These are phyloP conservation scores for Drosophila nr. fundita DNA, from an alignment of 2,888 invertebrate species.

Conservation along the genomic window DNA sequence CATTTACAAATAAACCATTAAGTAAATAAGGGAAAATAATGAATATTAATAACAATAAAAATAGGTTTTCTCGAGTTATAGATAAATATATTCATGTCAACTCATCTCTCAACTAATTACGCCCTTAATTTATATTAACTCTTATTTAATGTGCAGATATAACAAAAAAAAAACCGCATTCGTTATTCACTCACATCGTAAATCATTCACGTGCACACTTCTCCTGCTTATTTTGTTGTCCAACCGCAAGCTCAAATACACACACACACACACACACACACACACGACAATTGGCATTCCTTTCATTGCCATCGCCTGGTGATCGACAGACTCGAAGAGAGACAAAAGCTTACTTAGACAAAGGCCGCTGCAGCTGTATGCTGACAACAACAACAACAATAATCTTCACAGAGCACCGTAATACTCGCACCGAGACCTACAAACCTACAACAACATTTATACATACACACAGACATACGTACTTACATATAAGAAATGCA, in stretches of 20 bases:
- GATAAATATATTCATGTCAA: not conserved
- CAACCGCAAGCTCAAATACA: constrained; percentile 2
- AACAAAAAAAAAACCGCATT: not conserved
- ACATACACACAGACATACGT: constrained; percentile 8
- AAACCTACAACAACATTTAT: constrained; percentile 65
- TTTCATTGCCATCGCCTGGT: constrained; percentile 44
- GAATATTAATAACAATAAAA: not conserved
- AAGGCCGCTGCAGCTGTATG: constrained; percentile 46
- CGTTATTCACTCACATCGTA: constrained; percentile 1
- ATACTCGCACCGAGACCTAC: constrained; percentile 65
- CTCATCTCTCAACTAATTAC: not conserved
- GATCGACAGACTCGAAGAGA: constrained; percentile 42
- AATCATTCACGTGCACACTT: constrained; percentile 9
- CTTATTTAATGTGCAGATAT: not conserved
- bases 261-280: not conserved
- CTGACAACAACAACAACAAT: constrained; percentile 16
- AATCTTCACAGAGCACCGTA: constrained; percentile 61
- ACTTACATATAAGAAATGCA: constrained; percentile 12
- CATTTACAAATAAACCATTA: not conserved
- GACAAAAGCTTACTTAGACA: constrained; percentile 47
- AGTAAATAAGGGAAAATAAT: not conserved
- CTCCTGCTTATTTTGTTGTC: constrained; percentile 5
- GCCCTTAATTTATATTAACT: not conserved
- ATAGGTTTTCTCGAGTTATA: not conserved
- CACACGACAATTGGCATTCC: constrained; percentile 23